phyloP scores from a whole-genome alignment of 2,888 invertebrate genomes.

The Esperia sulphurella region DNA sequence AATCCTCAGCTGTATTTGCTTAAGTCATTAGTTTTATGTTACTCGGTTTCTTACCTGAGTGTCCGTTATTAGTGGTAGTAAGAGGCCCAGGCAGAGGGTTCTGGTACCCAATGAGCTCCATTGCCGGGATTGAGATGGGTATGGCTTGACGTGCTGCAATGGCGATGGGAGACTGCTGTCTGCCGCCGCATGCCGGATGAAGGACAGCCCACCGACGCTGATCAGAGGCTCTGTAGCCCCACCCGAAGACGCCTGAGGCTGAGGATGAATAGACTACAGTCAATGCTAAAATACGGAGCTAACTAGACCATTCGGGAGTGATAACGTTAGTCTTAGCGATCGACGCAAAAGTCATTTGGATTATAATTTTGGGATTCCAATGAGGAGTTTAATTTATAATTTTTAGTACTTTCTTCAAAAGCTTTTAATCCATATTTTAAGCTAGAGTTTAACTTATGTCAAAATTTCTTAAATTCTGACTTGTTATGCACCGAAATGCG shows the following conservation, averaged over 20 bases:
- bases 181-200: constrained; percentile 81
- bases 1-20: not conserved
- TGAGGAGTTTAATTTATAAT: too few species aligned
- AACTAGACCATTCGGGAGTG: too few species aligned
- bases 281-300: too few species aligned
- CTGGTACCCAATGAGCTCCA: constrained; percentile 86
- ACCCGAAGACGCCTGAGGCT: constrained; percentile 57
- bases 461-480: not conserved
- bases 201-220: constrained; percentile 82
- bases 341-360: too few species aligned
- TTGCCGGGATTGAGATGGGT: constrained; percentile 83
- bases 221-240: constrained; percentile 81
- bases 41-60: constrained; percentile 76
- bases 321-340: too few species aligned
- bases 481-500: not conserved
- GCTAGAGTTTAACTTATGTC: too few species aligned
- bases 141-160: constrained; percentile 81
- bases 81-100: constrained; percentile 82
- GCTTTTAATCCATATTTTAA: too few species aligned
- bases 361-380: too few species aligned
- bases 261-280: constrained; percentile 1
- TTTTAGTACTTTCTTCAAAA: too few species aligned
- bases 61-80: constrained; percentile 83
- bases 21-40: too few species aligned
- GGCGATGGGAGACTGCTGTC: constrained; percentile 83